Evolutionary conservation across 2,888 invertebrate genomes (phyloP), one percentile per base, ranked within the genome.

Genomic region (Cryptocephalus moraei): DNA sequence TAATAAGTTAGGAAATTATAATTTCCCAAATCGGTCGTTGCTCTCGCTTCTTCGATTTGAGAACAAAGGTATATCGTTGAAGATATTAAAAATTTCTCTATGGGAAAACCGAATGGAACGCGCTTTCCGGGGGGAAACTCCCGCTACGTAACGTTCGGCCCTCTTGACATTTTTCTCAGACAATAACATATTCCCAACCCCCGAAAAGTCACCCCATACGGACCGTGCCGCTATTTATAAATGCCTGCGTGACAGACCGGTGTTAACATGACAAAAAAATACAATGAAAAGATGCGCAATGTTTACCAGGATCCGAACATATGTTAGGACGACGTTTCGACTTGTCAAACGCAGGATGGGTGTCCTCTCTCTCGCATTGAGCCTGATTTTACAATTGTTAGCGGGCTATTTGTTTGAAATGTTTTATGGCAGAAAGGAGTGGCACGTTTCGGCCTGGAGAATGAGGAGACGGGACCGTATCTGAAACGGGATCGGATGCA

Each of bases 231-330:
- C 50, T 49, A 43, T 49, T 51, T 50, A 46, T 44, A 39, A 46
- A 42, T 61, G 36, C n/a, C 36, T 51, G 56, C 54, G 57, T 62
- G 64, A 66, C 65, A 62, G 61, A 53, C 59, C 58, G 59, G 59
- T 62, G 64, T 62, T 63, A 64, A 61, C 64, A 60, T 60, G 54
- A 62, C 61, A 65, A 64, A 63, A 22, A 65, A 62, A 58, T 47
- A 64, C 64, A 66, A 66, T 61, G 64, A 56, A 60, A 65, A 61
- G 66, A 65, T 65, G 64, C 62, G 64, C 62, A 57, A 49, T 64
- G 60, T 64, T 61, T 63, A 58, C 58, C 55, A 52, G 56, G 57
- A 53, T 52, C 57, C 59, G 53, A 56, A 62, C 62, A 64, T 61
- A 61, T 65, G 63, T 65, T 58, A 47, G 50, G 47, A 52, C 36